These are phyloP conservation scores for Melanostoma mellinum DNA, from an alignment of 2,888 invertebrate genomes.

Conservation along the genomic window DNA sequence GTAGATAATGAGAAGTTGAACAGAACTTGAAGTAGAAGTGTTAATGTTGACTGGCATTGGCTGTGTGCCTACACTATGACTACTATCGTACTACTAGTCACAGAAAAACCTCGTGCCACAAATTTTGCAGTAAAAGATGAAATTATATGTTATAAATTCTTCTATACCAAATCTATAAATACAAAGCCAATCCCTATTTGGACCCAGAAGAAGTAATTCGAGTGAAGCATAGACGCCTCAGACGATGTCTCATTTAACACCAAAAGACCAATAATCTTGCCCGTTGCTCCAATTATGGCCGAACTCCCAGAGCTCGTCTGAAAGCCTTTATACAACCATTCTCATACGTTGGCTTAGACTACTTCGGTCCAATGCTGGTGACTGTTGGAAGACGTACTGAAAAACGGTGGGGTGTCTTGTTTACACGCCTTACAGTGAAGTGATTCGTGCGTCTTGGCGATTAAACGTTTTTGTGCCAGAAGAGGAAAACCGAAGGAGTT, in stretches of 20 bases:
- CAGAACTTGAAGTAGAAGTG: too few relatives aligned
- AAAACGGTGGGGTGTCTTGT: conserved; percentile 47
- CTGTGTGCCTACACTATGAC: too few relatives aligned
- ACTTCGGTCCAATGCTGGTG: conserved; percentile 56
- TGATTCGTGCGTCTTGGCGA: conserved; percentile 45
- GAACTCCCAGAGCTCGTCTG: conserved; percentile 15
- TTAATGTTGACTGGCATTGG: too few relatives aligned
- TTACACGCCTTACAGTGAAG: conserved; percentile 63
- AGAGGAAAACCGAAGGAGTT: conserved; percentile 50
- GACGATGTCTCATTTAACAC: background rate
- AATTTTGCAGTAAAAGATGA: too few relatives aligned
- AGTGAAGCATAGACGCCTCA: background rate
- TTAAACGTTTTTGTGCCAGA: conserved; percentile 47
- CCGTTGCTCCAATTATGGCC: background rate
- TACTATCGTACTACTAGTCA: too few relatives aligned
- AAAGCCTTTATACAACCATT: conserved; percentile 32
- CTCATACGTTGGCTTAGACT: conserved; percentile 25
- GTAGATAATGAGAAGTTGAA: too few relatives aligned
- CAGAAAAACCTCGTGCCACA: too few relatives aligned
- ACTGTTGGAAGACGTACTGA: conserved; percentile 33
- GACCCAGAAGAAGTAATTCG: background rate
- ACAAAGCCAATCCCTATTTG: background rate
- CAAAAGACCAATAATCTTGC: too few relatives aligned
- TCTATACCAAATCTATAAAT: background rate
- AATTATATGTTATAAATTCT: too few relatives aligned